Conservation (phyloP, 2,113 vertebrate genomes). For the Burhinus oedicnemus region DNA sequence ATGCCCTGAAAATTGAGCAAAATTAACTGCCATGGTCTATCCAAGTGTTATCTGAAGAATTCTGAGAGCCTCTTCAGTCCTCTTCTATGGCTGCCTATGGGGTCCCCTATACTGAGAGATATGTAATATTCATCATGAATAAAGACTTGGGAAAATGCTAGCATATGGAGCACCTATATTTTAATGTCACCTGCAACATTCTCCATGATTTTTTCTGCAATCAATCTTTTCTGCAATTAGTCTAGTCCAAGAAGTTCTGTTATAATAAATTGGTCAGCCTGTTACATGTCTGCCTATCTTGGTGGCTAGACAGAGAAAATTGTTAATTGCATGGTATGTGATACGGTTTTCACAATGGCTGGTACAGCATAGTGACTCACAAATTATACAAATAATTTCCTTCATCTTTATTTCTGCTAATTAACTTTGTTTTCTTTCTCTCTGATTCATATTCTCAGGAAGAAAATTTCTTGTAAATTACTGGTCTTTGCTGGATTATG, state of each 20-base stretch:
- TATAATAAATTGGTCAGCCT: constrained; percentile 72
- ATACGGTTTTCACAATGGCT: constrained; percentile 41
- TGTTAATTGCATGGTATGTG: constrained; percentile 45
- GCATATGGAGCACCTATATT: constrained; percentile 69
- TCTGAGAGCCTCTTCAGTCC: constrained; percentile 56
- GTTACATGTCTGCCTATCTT: constrained; percentile 54
- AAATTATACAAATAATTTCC: constrained; percentile 60
- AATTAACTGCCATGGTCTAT: constrained; percentile 64
- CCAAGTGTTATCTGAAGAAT: constrained; percentile 57
- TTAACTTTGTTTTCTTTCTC: constrained; percentile 61
- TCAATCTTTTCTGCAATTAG: constrained; percentile 68
- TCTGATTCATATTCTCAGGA: constrained; percentile 17
- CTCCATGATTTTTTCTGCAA: constrained; percentile 45
- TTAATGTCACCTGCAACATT: constrained; percentile 72
- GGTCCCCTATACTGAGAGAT: constrained; percentile 25
- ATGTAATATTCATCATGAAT: constrained; percentile 49
- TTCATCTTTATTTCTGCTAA: constrained; percentile 53
- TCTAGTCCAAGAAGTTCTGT: constrained; percentile 66
- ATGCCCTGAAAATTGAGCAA: constrained; percentile 26
- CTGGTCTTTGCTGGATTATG: constrained; percentile 1
- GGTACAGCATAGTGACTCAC: background rate
- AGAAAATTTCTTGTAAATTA: constrained; percentile 3
- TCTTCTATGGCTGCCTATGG: constrained; percentile 67
- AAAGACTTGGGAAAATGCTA: constrained; percentile 61
- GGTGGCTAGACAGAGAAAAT: constrained; percentile 55